phyloP scores from a whole-genome alignment of 1,140 invertebrate genomes.

The Brachionus sp. region DNA sequence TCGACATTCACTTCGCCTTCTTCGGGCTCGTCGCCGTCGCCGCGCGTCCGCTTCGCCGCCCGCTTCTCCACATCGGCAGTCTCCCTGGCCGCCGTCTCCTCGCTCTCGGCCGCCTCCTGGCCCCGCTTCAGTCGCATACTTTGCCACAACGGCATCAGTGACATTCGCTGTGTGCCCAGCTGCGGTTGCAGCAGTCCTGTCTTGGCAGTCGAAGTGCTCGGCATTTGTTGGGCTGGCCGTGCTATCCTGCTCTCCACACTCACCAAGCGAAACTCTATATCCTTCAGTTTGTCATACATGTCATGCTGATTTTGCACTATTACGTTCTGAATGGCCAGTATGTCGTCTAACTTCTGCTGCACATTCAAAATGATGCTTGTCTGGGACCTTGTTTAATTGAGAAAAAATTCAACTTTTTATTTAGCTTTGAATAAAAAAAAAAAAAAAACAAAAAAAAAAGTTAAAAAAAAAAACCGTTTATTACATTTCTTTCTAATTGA shows the following conservation, averaged over 20 bases:
- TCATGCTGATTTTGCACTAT: slow-evolving; percentile 39
- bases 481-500: slow-evolving; percentile 21
- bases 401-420: background rate
- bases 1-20: background rate
- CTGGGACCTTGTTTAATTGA: background rate
- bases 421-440: background rate
- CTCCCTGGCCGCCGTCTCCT: background rate
- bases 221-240: background rate
- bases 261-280: background rate
- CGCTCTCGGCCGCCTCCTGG: background rate
- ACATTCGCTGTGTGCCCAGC: background rate
- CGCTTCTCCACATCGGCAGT: background rate
- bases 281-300: slow-evolving; percentile 27
- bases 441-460: background rate
- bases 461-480: too few species aligned
- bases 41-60: background rate
- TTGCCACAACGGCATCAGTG: background rate
- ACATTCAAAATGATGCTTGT: slow-evolving; percentile 42
- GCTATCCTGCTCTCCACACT: slow-evolving; percentile 13
- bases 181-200: background rate
- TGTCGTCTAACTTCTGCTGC: slow-evolving; percentile 30
- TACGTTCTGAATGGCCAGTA: slow-evolving; percentile 5
- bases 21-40: background rate
- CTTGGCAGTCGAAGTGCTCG: background rate
- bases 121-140: background rate